phyloP scores from a whole-genome alignment of 1,140 invertebrate species.

The Drosophila leontia region DNA sequence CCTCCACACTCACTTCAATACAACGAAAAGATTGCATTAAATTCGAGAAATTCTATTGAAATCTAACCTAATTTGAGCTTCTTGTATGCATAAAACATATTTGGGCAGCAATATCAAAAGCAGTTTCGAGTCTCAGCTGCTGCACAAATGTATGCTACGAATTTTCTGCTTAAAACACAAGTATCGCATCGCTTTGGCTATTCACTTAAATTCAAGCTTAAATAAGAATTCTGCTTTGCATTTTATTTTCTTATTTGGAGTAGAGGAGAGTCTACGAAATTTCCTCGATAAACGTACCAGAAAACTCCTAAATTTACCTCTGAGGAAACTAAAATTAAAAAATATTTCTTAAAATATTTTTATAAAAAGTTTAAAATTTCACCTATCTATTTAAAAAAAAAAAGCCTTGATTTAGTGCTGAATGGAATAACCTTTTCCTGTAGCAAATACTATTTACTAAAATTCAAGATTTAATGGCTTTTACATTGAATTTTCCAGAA shows the following conservation, averaged over 20 bases:
- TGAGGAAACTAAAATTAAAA: not conserved
- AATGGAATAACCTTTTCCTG: too few relatives aligned
- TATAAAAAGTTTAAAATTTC: too few relatives aligned
- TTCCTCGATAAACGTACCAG: not conserved
- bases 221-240: not conserved
- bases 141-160: constrained; percentile 15
- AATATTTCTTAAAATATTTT: not conserved
- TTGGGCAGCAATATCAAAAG: not conserved
- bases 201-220: not conserved
- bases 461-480: too few relatives aligned
- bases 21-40: not conserved
- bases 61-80: constrained; percentile 1
- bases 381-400: too few relatives aligned
- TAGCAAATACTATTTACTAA: too few relatives aligned
- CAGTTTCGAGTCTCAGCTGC: not conserved
- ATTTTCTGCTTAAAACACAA: constrained; percentile 4
- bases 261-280: not conserved
- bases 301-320: not conserved
- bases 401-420: too few relatives aligned
- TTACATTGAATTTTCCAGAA: too few relatives aligned
- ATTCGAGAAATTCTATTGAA: not conserved
- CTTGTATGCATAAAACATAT: constrained; percentile 6
- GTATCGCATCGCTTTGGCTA: not conserved
- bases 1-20: not conserved
- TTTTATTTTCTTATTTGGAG: not conserved